Conservation (phyloP, 2,113 vertebrate genomes). For the Macheiramphus alcinus region DNA sequence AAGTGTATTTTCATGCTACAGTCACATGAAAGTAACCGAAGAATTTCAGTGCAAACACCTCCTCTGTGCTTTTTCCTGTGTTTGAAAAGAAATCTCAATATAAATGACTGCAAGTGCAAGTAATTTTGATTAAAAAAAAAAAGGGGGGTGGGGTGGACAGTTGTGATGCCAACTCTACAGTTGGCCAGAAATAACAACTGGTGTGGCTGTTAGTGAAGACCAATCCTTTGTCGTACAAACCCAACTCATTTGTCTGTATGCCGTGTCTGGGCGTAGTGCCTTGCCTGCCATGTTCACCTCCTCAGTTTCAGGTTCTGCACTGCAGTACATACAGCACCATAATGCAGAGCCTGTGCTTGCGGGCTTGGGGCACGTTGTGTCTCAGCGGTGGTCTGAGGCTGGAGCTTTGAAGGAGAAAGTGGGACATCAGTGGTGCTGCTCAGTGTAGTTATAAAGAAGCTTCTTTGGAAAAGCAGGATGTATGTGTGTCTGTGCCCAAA, state of each 20-base stretch:
- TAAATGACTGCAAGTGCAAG: not conserved
- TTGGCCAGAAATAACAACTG: not conserved
- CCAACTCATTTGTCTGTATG: rapidly evolving
- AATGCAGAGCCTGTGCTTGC: not conserved
- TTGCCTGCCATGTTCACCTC: rapidly evolving
- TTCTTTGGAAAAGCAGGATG: not conserved
- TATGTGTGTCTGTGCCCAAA: not conserved
- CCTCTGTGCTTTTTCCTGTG: not conserved
- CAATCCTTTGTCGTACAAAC: not conserved
- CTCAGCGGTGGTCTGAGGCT: not conserved
- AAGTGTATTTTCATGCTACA: not conserved
- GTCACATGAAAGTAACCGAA: not conserved
- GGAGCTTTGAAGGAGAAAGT: not conserved
- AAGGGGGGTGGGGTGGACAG: too few species aligned
- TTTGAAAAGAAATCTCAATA: not conserved
- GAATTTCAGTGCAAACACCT: not conserved
- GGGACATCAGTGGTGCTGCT: not conserved
- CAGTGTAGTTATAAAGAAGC: not conserved
- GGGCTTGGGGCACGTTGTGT: rapidly evolving
- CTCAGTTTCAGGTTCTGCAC: not conserved
- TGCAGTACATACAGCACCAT: rapidly evolving
- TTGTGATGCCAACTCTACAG: not conserved
- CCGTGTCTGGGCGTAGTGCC: not conserved
- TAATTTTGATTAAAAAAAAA: not conserved
- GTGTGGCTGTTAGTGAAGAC: not conserved